Percentiles rank a stretch among this genome's conserved stretches.
These are phyloP conservation scores for Papilio helenus DNA, from an alignment of 1,140 invertebrate species.

Conservation along the genomic window DNA sequence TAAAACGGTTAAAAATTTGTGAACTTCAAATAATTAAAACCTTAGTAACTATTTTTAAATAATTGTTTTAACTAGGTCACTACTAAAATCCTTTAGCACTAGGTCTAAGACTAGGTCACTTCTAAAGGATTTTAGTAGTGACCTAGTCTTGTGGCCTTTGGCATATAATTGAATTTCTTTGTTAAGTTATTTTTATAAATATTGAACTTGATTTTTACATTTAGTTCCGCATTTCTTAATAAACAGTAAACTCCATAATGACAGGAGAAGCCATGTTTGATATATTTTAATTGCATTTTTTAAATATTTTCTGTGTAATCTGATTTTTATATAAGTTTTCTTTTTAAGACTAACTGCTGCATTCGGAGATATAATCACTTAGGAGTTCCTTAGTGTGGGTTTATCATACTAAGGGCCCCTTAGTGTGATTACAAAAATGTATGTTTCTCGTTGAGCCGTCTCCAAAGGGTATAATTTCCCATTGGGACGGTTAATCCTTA, in stretches of 20 bases:
- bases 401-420: no score
- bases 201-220: neutral
- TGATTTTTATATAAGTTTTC: neutral
- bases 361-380: neutral
- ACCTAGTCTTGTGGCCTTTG: neutral
- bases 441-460: no score
- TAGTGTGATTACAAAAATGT: no score
- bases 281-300: conserved; percentile 21
- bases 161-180: neutral
- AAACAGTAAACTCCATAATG: neutral
- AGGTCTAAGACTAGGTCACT: no score
- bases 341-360: neutral
- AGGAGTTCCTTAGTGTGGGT: no score
- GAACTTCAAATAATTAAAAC: neutral
- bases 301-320: neutral
- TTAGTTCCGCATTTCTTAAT: neutral
- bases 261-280: neutral
- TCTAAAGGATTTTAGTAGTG: neutral
- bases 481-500: no score
- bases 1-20: no score
- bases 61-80: no score
- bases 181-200: neutral
- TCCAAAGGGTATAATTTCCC: no score
- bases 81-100: no score
- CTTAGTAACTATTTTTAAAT: no score